Evolutionary conservation across 2,888 invertebrate genomes (phyloP), one percentile per base, ranked within the genome.

Genomic region (Molorchus minor): DNA sequence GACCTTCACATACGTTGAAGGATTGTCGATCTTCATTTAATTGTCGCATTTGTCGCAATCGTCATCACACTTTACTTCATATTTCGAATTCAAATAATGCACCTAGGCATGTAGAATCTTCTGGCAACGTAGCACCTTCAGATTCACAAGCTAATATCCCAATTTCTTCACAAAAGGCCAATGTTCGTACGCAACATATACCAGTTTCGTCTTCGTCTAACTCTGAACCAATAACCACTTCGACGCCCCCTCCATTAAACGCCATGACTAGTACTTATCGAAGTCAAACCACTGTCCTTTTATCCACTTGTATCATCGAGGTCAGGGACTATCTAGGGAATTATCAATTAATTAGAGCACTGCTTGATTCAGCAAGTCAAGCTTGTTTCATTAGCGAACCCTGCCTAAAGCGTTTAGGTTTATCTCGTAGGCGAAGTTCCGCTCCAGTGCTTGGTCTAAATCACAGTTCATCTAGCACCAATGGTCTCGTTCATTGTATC

Each of bases 341-440:
- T 21, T 12, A n/a, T 21, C 16, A n/a, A 46, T 4, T 13, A 10
- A 8, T 25, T 10, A 3, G 44, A 2, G 25, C 25, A 19, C 19
- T 44, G 5, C 12, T 44, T 16, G 44, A 44, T 19, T 16, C 44
- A 5, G 44, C 15, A 5, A 44, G 44, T 20, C 44, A 44, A 19
- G 8, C 19, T 16, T 19, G 15, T 16, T 46, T 45, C 13, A 25
- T 45, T 12, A 45, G 29, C 12, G 45, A 45, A 3, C 10, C 25
- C 12, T 45, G 19, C 21, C 20, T n/a, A 1, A 25, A 5, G n/a
- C 4, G 5, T 8, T 17, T 43, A 15, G 43, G 17, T 8, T n/a
- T 43, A 19, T 16, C 45, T 25, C 25, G 25, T 3, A 13, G 29
- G 2, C 13, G 30, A 5, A 45, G 25, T 2, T 45, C 45, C 2